Conservation (phyloP, 2,113 vertebrate genomes). For the Rhodinocichla rosea region DNA sequence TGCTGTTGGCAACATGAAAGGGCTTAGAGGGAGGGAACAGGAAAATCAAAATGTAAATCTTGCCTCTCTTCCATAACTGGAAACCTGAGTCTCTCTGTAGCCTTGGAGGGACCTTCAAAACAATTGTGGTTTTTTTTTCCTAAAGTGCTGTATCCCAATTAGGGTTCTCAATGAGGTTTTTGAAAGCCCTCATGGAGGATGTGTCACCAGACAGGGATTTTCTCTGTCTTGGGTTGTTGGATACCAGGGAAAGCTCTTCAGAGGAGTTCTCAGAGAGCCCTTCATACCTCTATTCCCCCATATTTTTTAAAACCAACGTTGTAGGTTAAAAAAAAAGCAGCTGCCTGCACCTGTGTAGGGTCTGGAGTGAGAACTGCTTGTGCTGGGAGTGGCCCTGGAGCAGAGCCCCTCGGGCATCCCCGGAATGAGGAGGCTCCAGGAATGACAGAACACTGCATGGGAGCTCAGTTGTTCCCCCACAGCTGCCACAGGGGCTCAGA, state of each 20-base stretch:
- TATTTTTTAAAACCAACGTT: background rate
- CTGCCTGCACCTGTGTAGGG: background rate
- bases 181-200: background rate
- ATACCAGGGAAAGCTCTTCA: background rate
- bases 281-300: background rate
- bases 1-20: background rate
- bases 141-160: background rate
- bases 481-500: background rate
- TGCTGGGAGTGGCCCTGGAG: background rate
- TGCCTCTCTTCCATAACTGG: background rate
- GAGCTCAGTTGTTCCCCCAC: background rate
- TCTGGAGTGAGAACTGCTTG: background rate
- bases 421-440: background rate
- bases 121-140: background rate
- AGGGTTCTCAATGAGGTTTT: background rate
- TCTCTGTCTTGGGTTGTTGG: background rate
- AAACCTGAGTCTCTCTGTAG: background rate
- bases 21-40: background rate
- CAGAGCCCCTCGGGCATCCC: background rate
- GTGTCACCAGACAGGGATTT: background rate
- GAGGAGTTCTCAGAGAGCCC: background rate
- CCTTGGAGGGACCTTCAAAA: background rate
- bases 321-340: background rate
- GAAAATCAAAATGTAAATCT: background rate
- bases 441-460: fast-evolving